Percentiles rank a stretch among this genome's conserved stretches.
phyloP scores from a whole-genome alignment of 2,797 vertebrate species.

The Esox masquinongy region DNA sequence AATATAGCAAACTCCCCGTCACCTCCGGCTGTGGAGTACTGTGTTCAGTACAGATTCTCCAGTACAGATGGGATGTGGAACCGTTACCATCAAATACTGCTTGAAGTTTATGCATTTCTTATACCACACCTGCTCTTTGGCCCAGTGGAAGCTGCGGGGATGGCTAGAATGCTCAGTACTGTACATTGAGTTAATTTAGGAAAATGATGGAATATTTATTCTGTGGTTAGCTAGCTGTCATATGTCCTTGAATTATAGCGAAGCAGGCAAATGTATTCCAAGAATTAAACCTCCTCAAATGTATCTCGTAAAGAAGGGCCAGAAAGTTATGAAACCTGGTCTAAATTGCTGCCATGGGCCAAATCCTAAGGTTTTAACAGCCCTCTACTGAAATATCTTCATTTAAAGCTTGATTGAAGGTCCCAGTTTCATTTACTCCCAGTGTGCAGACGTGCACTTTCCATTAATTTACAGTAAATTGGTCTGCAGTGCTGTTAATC shows the following conservation, averaged over 20 bases:
- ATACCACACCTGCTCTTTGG: background rate
- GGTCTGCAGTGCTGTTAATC: slow-evolving; percentile 16
- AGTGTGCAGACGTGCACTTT: too few relatives aligned
- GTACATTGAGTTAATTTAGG: background rate
- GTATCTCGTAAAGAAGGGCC: background rate
- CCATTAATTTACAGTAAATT: slow-evolving; percentile 16
- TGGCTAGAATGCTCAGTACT: background rate
- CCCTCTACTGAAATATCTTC: slow-evolving; percentile 1
- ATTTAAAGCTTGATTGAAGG: slow-evolving; percentile 17
- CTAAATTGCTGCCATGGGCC: background rate
- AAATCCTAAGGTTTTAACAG: background rate
- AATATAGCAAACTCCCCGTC: background rate
- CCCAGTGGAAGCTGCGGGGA: background rate
- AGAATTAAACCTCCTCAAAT: background rate
- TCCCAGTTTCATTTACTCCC: slow-evolving; percentile 21
- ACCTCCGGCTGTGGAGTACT: background rate
- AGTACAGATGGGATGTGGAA: background rate
- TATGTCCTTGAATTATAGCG: background rate
- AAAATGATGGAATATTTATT: background rate
- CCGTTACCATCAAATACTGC: background rate
- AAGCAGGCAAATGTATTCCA: background rate
- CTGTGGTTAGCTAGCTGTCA: background rate
- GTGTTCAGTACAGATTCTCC: background rate
- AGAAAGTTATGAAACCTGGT: background rate
- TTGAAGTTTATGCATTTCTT: background rate